phyloP scores from a whole-genome alignment of 2,888 invertebrate species.

The Lagria hirta region DNA sequence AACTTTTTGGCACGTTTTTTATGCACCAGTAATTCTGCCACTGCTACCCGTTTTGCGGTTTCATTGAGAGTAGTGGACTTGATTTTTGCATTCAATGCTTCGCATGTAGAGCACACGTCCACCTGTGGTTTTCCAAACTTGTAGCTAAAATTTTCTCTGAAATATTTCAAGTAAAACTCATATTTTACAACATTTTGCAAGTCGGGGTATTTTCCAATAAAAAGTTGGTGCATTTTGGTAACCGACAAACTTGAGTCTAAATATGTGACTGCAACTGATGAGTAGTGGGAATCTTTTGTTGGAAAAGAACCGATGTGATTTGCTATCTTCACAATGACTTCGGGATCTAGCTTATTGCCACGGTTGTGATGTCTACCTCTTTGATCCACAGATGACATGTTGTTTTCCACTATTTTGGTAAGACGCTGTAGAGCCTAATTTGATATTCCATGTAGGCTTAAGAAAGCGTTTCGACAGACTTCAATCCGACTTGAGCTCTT shows the following conservation, averaged over 20 bases:
- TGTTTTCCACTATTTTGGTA: background rate
- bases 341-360: background rate
- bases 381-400: background rate
- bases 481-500: background rate
- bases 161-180: constrained; percentile 26
- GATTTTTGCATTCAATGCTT: constrained; percentile 24
- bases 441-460: background rate
- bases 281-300: background rate
- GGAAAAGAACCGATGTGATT: background rate
- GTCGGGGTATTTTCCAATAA: background rate
- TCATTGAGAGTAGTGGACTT: constrained; percentile 26
- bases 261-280: background rate
- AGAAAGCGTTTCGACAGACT: background rate
- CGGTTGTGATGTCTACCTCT: background rate
- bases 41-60: constrained; percentile 30
- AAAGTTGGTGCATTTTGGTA: background rate
- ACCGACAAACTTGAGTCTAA: background rate
- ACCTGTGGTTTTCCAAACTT: constrained; percentile 28
- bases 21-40: constrained; percentile 34
- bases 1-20: constrained; percentile 32
- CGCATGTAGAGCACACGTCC: constrained; percentile 27
- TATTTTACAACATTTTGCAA: constrained; percentile 25
- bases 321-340: background rate
- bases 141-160: constrained; percentile 26
- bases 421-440: background rate